Conservation (phyloP, 2,113 vertebrate genomes). For the Alligator sinensis region DNA sequence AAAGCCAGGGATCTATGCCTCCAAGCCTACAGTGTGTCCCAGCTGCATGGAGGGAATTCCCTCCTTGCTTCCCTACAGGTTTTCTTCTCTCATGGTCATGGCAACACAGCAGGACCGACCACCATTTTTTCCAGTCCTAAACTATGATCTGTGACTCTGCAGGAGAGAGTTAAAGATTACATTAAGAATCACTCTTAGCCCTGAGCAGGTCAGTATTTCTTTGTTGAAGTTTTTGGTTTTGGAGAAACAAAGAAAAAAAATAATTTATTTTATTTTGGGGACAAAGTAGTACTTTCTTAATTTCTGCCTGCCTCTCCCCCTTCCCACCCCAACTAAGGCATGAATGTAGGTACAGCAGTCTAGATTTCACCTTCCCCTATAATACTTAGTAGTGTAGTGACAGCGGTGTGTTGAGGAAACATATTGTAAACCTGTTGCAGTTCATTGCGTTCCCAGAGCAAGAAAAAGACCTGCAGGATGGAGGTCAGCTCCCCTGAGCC, state of each 20-base stretch:
- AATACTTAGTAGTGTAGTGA: background rate
- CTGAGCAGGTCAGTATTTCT: background rate
- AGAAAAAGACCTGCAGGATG: background rate
- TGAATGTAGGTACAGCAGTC: background rate
- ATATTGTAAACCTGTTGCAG: background rate
- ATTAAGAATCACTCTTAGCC: background rate
- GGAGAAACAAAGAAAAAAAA: background rate
- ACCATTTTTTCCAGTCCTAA: background rate
- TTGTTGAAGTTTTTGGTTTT: background rate
- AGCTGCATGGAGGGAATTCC: background rate
- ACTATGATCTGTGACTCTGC: background rate
- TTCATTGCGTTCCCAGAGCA: background rate
- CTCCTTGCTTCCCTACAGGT: background rate
- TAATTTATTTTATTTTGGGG: background rate
- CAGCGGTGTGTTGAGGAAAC: background rate
- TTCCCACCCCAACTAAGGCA: background rate
- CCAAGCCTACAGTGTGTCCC: background rate
- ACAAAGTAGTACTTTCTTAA: background rate
- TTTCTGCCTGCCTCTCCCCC: background rate
- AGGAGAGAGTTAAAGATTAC: background rate
- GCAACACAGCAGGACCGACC: constrained; percentile 23
- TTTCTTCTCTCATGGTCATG: constrained; percentile 30
- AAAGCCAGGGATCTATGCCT: background rate
- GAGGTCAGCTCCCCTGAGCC: background rate
- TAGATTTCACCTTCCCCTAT: background rate